Evolutionary conservation across 2,113 vertebrate species (phyloP), one percentile per base, ranked within the genome.

Genomic region (Albula goreensis): DNA sequence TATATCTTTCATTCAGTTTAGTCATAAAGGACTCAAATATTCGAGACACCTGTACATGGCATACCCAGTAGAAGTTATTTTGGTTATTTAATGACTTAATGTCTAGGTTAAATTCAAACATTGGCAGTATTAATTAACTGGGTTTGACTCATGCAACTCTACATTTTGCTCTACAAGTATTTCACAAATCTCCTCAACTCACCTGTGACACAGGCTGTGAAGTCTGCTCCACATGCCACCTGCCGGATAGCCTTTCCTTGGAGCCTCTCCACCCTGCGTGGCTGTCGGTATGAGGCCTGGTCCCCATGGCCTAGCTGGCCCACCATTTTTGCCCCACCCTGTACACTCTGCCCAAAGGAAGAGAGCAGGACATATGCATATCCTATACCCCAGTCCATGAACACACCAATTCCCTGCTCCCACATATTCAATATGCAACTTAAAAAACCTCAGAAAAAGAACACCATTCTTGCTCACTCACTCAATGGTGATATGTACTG

Each of bases 281-380:
- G 98, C 91, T 99, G 98, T 12, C 98, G 93, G 90, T 99, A 99
- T 0, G 98, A 99, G 74, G 98, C 97, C 92, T 97, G 97, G 93
- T 99, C 98, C 53, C 97, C 98, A 0, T 99, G 98, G 15, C 98
- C 98, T 86, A 99, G 94, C 93, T 99, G 98, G 50, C 98, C 98
- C 0, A 98, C 97, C 93, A 99, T 95, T 91, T 99, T 99, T 6
- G 96, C 97, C 57, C 98, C 98, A 0, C 98, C 96, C 86, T 99
- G 98, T 92, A 99, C 98, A 86, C 98, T 98, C 98, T 99, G 93
- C 80, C 57, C 22, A 81, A 5, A 86, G 10, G 22, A 31, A 52
- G 78, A 9, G 60, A 63, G 60, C 22, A 12, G 78, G 53, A 52
- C 7, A 5, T 74, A 2, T 11, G 17, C 19, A 7, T 17, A 83